Evolutionary conservation across 2,888 invertebrate genomes (phyloP), one percentile per base, ranked within the genome.

Genomic region (Lepas anatifera): DNA sequence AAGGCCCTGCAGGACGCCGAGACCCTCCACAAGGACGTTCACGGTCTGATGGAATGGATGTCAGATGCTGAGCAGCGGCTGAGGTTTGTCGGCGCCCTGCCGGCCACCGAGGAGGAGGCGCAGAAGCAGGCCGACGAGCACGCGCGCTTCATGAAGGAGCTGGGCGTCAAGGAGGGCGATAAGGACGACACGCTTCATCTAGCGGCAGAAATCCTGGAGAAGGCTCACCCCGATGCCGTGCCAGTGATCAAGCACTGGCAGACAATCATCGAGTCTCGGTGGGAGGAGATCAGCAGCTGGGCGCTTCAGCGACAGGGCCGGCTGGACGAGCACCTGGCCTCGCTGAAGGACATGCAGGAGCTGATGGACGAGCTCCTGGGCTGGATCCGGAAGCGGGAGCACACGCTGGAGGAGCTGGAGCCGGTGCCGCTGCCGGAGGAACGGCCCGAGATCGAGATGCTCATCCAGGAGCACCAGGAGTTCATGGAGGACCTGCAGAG

Each of bases 241-340:
- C 87, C 90, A 27, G 93, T 97, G 22, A 92, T 99, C 78, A 95
- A 95, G 79, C 96, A 98, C 82, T 98, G 97, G 97, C 90, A 97
- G 74, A 93, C 95, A 43, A 95, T 98, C 73, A 92, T 98, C 72
- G 92, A 96, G 78, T 90, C 94, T 32, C 84, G 96, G 74, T 98
- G 97, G 97, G 95, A 95, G 76, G 95, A 95, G 85, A 90, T 94
- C 16, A 89, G 92, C 75, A 90, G 92, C 76, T 94, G 95, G 94
- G 93, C 94, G 1, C 77, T 77, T 74, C 81, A 81, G 76, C 85
- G 95, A 39, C 89, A 92, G 76, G 86, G 87, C 77, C 90, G 92
- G 79, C 83, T 98, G 73, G 87, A 89, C 72, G 86, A 89, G 70
- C 95, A 95, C 77, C 86, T 97, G 83, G 76, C 78, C 8, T 87